Percentiles rank a stretch among this genome's conserved stretches.
Conservation (phyloP, 2,113 vertebrate species). For the Delphinus delphis region DNA sequence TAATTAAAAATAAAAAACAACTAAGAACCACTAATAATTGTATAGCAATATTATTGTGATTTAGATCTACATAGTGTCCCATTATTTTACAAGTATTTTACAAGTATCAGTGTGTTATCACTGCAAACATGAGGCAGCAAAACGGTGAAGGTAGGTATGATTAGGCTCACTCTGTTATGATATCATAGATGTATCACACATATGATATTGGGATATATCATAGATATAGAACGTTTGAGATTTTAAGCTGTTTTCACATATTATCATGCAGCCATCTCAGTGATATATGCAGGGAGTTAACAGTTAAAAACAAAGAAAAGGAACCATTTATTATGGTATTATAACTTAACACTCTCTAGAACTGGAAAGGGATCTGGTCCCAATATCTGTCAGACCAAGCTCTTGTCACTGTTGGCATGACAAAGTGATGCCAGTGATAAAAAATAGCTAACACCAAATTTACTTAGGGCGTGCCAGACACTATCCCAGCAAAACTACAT, state of each 20-base stretch:
- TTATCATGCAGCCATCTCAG: neutral
- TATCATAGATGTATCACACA: neutral
- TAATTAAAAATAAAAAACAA: neutral
- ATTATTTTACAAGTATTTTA: neutral
- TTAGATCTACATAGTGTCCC: neutral
- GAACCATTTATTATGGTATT: neutral
- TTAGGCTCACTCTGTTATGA: neutral
- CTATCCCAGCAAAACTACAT: neutral
- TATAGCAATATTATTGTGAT: neutral
- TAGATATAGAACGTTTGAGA: neutral
- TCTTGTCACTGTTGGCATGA: neutral
- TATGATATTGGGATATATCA: neutral
- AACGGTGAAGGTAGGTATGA: neutral
- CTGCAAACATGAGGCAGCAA: neutral
- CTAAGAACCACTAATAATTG: neutral
- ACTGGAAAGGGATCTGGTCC: neutral
- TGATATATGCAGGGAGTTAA: neutral
- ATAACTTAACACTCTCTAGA: neutral
- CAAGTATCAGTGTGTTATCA: neutral
- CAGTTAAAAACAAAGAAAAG: constrained; percentile 17
- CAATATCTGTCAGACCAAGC: neutral
- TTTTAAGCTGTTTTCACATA: neutral
- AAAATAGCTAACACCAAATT: neutral
- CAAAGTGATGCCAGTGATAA: neutral
- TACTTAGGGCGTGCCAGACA: neutral